A percentile compares a stretch with the other conserved stretches of the same genome.
These are phyloP conservation scores for Aporophyla lueneburgensis DNA, from an alignment of 2,888 invertebrate species.

Conservation along the genomic window DNA sequence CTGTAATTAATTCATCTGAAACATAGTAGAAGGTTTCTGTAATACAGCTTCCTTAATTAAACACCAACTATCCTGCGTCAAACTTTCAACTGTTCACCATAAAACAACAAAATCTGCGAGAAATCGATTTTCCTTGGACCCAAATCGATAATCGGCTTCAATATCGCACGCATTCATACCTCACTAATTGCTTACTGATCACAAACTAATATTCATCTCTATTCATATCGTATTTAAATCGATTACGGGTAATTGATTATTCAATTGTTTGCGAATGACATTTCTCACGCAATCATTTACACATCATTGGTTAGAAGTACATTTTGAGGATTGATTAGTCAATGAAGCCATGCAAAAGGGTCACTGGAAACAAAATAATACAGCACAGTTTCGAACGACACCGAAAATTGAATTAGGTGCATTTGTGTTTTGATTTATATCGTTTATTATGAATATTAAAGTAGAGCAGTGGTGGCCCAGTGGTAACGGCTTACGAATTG, in stretches of 20 bases:
- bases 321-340: constrained; percentile 23
- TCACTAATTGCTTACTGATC: constrained; percentile 43
- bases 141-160: constrained; percentile 49
- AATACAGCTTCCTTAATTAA: constrained; percentile 3
- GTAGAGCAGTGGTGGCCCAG: no score
- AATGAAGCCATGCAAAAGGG: constrained; percentile 24
- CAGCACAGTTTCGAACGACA: background rate
- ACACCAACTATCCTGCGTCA: background rate
- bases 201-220: constrained; percentile 36
- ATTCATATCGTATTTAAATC: constrained; percentile 50
- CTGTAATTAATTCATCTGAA: background rate
- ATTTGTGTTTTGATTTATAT: constrained; percentile 1
- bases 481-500: no score
- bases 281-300: constrained; percentile 58
- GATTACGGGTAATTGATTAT: constrained; percentile 51
- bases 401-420: background rate
- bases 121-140: constrained; percentile 59
- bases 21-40: background rate
- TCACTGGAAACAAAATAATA: constrained; percentile 20
- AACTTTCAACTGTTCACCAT: constrained; percentile 26
- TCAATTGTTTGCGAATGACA: constrained; percentile 45
- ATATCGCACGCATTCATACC: constrained; percentile 49
- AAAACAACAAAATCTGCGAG: constrained; percentile 42
- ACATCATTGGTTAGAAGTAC: constrained; percentile 42
- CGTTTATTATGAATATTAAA: no score